Percentiles rank a stretch among this genome's conserved stretches.
phyloP scores from a whole-genome alignment of 2,888 invertebrate species.

The Heliconius ismenius region DNA sequence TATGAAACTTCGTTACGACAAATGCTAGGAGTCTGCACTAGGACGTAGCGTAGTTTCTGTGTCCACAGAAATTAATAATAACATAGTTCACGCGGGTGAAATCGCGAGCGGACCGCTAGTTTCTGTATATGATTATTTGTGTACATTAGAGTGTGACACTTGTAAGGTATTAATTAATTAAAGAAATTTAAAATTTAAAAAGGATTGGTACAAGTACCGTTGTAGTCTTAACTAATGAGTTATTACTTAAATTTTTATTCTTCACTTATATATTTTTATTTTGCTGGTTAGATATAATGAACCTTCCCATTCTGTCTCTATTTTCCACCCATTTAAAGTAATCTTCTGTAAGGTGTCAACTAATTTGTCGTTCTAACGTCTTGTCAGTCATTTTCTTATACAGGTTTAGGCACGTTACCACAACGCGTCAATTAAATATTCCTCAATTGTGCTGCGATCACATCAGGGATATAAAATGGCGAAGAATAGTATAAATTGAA shows the following conservation, averaged over 20 bases:
- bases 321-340: not conserved
- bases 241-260: not conserved
- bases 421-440: not conserved
- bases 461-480: not conserved
- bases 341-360: no score
- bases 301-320: not conserved
- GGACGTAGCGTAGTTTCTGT: no score
- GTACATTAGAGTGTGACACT: not conserved
- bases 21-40: no score
- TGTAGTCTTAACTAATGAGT: not conserved
- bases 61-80: no score
- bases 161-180: not conserved
- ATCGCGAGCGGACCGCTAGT: no score
- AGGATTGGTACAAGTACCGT: no score
- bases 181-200: no score
- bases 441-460: not conserved
- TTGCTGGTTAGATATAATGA: not conserved
- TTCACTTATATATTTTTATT: not conserved
- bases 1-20: no score
- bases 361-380: not conserved
- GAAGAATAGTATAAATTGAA: not conserved
- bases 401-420: no score
- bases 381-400: no score
- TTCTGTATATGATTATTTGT: no score
- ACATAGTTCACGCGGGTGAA: no score